A percentile compares a stretch with the other conserved stretches of the same genome.
phyloP scores from a whole-genome alignment of 2,888 invertebrate genomes.

The Limnephilus marmoratus region DNA sequence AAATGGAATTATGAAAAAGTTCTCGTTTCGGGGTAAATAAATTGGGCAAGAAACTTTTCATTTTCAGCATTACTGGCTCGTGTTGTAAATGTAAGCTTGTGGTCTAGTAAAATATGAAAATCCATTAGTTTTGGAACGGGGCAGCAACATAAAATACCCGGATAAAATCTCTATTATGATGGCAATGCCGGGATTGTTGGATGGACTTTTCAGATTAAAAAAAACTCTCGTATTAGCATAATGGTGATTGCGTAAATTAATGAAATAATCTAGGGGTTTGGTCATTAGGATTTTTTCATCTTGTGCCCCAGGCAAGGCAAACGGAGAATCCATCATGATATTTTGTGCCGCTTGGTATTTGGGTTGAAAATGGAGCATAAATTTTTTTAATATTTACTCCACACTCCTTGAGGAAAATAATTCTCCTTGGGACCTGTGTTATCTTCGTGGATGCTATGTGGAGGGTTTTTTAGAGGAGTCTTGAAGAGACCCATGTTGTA shows the following conservation, averaged over 20 bases:
- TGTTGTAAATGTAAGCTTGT: slow-evolving; percentile 27
- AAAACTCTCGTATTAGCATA: slow-evolving; percentile 35
- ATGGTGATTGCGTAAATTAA: slow-evolving; percentile 44
- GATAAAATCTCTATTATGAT: slow-evolving; percentile 46
- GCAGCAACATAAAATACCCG: slow-evolving; percentile 36
- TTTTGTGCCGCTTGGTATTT: neutral
- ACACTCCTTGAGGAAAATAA: too few relatives aligned
- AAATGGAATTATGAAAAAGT: slow-evolving; percentile 5
- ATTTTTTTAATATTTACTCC: too few relatives aligned
- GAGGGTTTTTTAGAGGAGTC: too few relatives aligned
- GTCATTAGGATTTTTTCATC: neutral
- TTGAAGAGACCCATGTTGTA: too few relatives aligned
- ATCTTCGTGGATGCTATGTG: too few relatives aligned
- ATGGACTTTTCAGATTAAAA: slow-evolving; percentile 39
- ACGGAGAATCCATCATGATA: neutral
- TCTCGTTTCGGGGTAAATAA: slow-evolving; percentile 3
- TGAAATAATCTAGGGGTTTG: neutral
- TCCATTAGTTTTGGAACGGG: slow-evolving; percentile 27
- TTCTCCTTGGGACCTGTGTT: too few relatives aligned
- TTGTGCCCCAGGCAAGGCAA: neutral
- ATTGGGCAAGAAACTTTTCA: slow-evolving; percentile 26
- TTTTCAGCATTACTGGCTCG: slow-evolving; percentile 11
- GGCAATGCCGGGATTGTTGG: neutral
- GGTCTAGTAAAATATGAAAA: slow-evolving; percentile 49
- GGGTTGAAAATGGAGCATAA: too few relatives aligned